Conservation (phyloP, 2,888 invertebrate species). For the Drosophila paracracens region DNA sequence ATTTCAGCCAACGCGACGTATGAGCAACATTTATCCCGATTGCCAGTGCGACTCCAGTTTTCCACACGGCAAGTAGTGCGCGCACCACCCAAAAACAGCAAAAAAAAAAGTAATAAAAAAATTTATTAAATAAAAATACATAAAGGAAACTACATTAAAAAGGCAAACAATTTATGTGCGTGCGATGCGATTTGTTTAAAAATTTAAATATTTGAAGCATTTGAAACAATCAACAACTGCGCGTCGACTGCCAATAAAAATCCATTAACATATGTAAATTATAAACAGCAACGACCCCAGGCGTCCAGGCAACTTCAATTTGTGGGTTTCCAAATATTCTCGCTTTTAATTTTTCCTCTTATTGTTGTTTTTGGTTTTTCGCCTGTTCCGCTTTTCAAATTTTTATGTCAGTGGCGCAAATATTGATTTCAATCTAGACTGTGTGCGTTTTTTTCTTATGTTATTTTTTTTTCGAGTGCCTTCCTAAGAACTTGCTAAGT, state of each 20-base stretch:
- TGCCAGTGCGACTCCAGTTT: slow-evolving; percentile 72
- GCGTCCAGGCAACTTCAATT: slow-evolving; percentile 38
- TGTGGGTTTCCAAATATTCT: slow-evolving; percentile 24
- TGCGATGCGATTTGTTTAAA: slow-evolving; percentile 48
- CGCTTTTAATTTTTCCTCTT: neutral
- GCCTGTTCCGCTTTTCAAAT: slow-evolving; percentile 32
- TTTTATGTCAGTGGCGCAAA: slow-evolving; percentile 68
- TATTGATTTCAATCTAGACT: slow-evolving; percentile 69
- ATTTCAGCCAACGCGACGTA: slow-evolving; percentile 68
- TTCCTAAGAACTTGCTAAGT: slow-evolving; percentile 32
- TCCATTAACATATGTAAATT: slow-evolving; percentile 67
- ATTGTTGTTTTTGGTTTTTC: slow-evolving; percentile 2
- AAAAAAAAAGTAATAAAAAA: slow-evolving; percentile 10
- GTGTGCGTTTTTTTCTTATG: slow-evolving; percentile 13
- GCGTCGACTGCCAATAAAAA: slow-evolving; percentile 48
- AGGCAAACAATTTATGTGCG: slow-evolving; percentile 44
- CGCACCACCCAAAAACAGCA: slow-evolving; percentile 38
- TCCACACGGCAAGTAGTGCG: slow-evolving; percentile 66
- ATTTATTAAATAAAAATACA: slow-evolving; percentile 14
- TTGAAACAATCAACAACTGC: slow-evolving; percentile 57
- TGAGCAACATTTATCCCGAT: slow-evolving; percentile 63
- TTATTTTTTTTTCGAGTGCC: slow-evolving; percentile 25
- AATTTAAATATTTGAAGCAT: slow-evolving; percentile 13
- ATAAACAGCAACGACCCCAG: slow-evolving; percentile 54
- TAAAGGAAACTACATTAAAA: slow-evolving; percentile 25